Evolutionary conservation across 2,113 vertebrate species (phyloP).

Genomic region (Cyanoramphus novaezelandiae): DNA sequence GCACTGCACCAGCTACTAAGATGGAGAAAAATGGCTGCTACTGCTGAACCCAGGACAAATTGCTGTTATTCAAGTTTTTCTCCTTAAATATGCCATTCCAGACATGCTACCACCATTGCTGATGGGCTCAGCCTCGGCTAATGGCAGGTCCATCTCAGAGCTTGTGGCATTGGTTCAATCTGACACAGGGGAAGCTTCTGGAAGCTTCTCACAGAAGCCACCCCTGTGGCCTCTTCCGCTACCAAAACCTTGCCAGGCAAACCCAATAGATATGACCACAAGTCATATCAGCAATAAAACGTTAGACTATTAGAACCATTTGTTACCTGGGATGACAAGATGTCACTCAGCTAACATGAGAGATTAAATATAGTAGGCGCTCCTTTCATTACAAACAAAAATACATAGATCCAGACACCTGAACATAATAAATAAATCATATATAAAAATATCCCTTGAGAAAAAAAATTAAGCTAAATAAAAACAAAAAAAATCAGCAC

Average conservation of each 20-base stretch:
- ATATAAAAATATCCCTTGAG: not conserved
- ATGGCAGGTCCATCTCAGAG: not conserved
- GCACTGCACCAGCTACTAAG: not conserved
- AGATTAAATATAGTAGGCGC: not conserved
- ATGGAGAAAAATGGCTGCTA: not conserved
- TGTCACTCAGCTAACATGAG: not conserved
- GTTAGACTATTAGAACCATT: not conserved
- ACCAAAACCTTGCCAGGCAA: not conserved
- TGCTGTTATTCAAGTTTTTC: not conserved
- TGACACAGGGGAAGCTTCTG: not conserved
- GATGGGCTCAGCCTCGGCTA: not conserved
- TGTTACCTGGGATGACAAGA: not conserved
- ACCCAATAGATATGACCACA: not conserved
- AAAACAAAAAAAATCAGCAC: not conserved
- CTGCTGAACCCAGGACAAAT: not conserved
- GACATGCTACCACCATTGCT: fast-evolving
- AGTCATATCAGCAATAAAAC: not conserved
- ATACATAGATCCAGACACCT: not conserved
- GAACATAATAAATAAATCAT: not conserved
- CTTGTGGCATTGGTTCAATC: not conserved
- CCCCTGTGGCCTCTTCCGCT: not conserved
- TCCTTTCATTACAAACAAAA: not conserved
- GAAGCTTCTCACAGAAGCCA: not conserved
- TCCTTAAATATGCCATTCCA: not conserved
- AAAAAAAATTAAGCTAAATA: not conserved